Conservation (phyloP, 2,113 vertebrate genomes). For the Gila orcuttii region DNA sequence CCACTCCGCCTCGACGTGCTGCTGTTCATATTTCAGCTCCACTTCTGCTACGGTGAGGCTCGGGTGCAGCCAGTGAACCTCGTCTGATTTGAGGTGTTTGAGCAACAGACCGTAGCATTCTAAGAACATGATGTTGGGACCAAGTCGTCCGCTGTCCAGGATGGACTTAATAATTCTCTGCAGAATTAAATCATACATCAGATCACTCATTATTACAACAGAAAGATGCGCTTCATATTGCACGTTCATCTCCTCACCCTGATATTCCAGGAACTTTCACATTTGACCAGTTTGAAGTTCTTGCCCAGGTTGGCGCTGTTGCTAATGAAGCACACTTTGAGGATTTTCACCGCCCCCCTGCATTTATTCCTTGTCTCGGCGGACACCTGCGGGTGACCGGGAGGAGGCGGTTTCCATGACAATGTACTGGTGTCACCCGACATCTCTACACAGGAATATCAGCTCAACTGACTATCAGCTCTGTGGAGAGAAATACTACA, state of each 20-base stretch:
- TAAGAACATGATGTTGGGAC: slow-evolving; percentile 81
- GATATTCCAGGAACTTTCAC: slow-evolving; percentile 84
- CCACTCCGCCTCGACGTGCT: slow-evolving; percentile 94
- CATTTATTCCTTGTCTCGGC: slow-evolving; percentile 60
- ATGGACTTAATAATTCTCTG: slow-evolving; percentile 85
- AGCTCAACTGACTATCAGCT: slow-evolving; percentile 46
- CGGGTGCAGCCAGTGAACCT: slow-evolving; percentile 90
- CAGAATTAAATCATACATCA: neutral
- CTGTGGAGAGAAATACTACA: slow-evolving; percentile 7
- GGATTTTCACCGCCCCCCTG: slow-evolving; percentile 79
- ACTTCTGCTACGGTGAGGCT: slow-evolving; percentile 84
- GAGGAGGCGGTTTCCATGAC: slow-evolving; percentile 75
- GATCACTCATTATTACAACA: neutral
- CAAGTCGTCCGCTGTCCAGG: slow-evolving; percentile 87
- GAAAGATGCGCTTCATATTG: neutral
- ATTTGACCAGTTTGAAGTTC: slow-evolving; percentile 96
- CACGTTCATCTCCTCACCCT: slow-evolving; percentile 72
- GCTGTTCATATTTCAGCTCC: slow-evolving; percentile 86
- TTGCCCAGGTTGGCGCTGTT: slow-evolving; percentile 90
- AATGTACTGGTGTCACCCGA: slow-evolving; percentile 80
- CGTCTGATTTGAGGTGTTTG: slow-evolving; percentile 91
- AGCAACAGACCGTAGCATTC: slow-evolving; percentile 89
- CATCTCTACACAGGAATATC: slow-evolving; percentile 73
- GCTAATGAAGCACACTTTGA: slow-evolving; percentile 95
- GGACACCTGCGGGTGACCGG: slow-evolving; percentile 62